These are phyloP conservation scores for Drosophila ustulata DNA, from an alignment of 2,888 invertebrate genomes.

Conservation along the genomic window DNA sequence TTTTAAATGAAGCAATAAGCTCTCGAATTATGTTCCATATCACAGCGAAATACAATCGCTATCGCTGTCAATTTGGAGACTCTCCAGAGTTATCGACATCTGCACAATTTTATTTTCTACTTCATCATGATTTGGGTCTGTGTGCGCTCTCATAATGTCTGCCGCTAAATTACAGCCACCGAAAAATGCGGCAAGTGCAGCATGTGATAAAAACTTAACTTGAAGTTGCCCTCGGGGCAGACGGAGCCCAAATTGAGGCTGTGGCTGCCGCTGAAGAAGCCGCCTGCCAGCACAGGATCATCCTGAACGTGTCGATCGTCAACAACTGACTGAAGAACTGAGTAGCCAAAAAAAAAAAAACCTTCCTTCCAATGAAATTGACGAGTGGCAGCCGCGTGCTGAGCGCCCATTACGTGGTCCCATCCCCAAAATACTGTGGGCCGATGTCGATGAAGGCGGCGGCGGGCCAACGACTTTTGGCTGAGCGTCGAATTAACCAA, in stretches of 20 bases:
- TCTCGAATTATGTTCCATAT: neutral
- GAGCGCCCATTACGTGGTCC: slow-evolving; percentile 55
- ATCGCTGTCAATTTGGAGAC: slow-evolving; percentile 1
- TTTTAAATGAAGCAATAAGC: neutral
- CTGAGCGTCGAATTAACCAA: slow-evolving; percentile 83
- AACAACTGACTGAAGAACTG: slow-evolving; percentile 20
- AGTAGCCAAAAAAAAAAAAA: neutral
- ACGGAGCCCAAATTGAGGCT: slow-evolving; percentile 57
- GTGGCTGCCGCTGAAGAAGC: slow-evolving; percentile 62
- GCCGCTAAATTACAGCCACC: slow-evolving; percentile 60
- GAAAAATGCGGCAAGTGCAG: slow-evolving; percentile 62
- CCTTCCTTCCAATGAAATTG: slow-evolving; percentile 44
- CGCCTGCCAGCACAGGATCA: slow-evolving; percentile 53
- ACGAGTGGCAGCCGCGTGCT: slow-evolving; percentile 80
- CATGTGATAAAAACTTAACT: slow-evolving; percentile 61
- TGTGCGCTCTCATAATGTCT: slow-evolving; percentile 52
- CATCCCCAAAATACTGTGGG: slow-evolving; percentile 34
- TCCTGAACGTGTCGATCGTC: slow-evolving; percentile 73
- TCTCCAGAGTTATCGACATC: slow-evolving; percentile 8
- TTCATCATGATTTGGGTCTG: neutral
- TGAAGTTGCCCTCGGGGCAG: slow-evolving; percentile 53
- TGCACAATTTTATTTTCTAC: neutral
- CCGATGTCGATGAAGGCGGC: slow-evolving; percentile 21
- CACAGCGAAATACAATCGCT: neutral
- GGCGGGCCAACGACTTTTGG: slow-evolving; percentile 41